Conservation (phyloP, 2,888 invertebrate genomes). For the Beris morrisii region DNA sequence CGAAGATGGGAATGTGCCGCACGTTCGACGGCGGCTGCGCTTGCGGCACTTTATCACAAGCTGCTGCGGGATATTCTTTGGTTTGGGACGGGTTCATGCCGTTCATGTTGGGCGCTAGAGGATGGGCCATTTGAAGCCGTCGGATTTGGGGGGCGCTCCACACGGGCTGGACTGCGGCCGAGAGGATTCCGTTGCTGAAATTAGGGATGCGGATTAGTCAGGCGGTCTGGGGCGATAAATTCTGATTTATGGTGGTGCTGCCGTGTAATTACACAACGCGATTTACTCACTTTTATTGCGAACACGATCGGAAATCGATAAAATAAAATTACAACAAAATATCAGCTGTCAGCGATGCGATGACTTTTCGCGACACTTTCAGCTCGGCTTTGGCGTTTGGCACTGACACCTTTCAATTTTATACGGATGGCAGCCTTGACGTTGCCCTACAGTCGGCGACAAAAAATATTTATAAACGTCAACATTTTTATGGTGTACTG, state of each 20-base stretch:
- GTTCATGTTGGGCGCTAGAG: conserved; percentile 30
- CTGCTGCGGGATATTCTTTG: conserved; percentile 21
- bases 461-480: conserved; percentile 16
- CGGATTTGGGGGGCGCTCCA: too few relatives aligned
- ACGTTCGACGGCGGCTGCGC: conserved; percentile 57
- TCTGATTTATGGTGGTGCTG: too few relatives aligned
- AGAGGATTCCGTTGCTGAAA: too few relatives aligned
- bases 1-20: conserved; percentile 79
- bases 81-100: conserved; percentile 6
- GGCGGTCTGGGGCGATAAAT: too few relatives aligned
- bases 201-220: too few relatives aligned
- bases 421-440: conserved; percentile 25
- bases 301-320: conserved; percentile 12
- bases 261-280: too few relatives aligned
- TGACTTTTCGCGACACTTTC: conserved; percentile 37
- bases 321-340: conserved; percentile 15
- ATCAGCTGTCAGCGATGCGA: conserved; percentile 13
- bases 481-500: too few relatives aligned
- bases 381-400: background rate
- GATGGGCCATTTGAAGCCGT: conserved; percentile 29
- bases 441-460: background rate
- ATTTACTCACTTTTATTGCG: background rate
- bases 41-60: conserved; percentile 9
- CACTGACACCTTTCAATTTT: background rate
- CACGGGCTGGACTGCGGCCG: too few relatives aligned